These are phyloP conservation scores for Flabesymbios commensalis DNA, from an alignment of 2,888 invertebrate species.

Conservation along the genomic window DNA sequence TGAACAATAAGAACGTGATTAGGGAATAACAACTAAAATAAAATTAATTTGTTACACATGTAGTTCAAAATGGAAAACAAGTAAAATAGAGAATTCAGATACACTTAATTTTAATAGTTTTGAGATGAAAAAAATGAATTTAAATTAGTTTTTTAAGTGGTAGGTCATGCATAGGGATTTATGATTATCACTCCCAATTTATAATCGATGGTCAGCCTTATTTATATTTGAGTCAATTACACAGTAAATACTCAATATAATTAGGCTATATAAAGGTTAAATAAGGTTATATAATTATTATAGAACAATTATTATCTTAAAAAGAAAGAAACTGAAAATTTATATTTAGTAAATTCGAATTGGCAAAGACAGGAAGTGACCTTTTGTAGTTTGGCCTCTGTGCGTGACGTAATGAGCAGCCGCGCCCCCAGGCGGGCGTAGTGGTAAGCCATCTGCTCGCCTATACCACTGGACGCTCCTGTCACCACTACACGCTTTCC, in stretches of 20 bases:
- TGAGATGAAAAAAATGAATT: too few species aligned
- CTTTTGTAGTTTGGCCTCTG: slow-evolving; percentile 44
- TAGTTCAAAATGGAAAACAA: too few species aligned
- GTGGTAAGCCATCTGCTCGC: slow-evolving; percentile 58
- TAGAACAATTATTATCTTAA: neutral
- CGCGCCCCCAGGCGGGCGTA: slow-evolving; percentile 52
- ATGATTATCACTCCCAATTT: too few species aligned
- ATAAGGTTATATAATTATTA: neutral
- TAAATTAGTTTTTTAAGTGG: too few species aligned
- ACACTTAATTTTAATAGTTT: too few species aligned
- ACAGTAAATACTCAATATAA: neutral
- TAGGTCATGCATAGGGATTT: too few species aligned
- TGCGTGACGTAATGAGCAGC: slow-evolving; percentile 49
- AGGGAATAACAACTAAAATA: too few species aligned
- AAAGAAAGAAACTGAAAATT: neutral
- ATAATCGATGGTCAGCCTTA: too few species aligned
- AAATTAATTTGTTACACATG: too few species aligned
- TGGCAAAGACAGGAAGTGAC: slow-evolving; percentile 22
- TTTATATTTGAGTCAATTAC: too few species aligned
- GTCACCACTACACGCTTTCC: slow-evolving; percentile 56
- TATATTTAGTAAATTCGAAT: neutral
- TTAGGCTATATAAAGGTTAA: neutral
- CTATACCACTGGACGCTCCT: slow-evolving; percentile 56
- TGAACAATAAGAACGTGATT: too few species aligned
- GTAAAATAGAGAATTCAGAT: too few species aligned